These are phyloP conservation scores for Hystrix cristata DNA, from an alignment of 2,113 vertebrate species.

Conservation along the genomic window DNA sequence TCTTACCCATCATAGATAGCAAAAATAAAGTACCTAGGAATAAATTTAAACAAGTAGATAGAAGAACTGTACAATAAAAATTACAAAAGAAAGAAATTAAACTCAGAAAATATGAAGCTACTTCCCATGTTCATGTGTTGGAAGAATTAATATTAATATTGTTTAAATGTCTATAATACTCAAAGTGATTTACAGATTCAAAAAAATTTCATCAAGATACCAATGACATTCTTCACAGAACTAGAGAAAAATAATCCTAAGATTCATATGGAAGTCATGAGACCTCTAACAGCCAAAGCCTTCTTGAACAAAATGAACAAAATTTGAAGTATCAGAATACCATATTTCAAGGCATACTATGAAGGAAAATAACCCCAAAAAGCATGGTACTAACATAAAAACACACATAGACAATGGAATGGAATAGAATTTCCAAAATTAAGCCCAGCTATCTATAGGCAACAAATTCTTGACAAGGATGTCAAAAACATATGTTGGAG, in stretches of 20 bases:
- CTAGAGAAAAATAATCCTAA: background rate
- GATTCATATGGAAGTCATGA: background rate
- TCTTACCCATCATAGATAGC: background rate
- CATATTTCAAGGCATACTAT: background rate
- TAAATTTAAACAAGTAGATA: background rate
- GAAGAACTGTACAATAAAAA: background rate
- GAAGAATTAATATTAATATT: background rate
- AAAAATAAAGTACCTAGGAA: background rate
- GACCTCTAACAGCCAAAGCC: background rate
- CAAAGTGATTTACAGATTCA: background rate
- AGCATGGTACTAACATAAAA: background rate
- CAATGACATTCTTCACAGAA: background rate
- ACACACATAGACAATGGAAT: background rate
- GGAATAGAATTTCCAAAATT: background rate
- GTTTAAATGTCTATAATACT: background rate
- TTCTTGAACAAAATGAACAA: background rate
- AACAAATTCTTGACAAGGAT: background rate
- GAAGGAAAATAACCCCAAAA: background rate
- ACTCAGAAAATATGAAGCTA: background rate
- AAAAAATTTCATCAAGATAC: background rate
- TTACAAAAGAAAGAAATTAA: background rate
- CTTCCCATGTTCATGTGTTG: background rate
- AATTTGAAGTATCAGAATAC: background rate
- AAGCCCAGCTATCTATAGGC: background rate
- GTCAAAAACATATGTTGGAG: background rate